Conservation (phyloP, 2,888 invertebrate species). For the Keiferia lycopersicella region DNA sequence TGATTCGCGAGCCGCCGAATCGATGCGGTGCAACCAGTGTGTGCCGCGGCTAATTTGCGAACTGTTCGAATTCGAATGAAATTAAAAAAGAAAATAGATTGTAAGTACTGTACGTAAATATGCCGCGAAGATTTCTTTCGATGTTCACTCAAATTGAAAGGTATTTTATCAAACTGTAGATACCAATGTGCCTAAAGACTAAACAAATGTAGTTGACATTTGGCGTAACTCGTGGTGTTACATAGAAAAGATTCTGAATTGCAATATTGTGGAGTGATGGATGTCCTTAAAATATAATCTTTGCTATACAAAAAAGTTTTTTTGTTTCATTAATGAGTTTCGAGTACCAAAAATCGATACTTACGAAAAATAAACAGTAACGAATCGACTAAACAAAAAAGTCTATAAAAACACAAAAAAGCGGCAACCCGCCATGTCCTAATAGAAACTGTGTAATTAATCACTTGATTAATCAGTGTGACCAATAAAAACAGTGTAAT, state of each 20-base stretch:
- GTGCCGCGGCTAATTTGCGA: neutral
- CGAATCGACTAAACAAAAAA: constrained; percentile 33
- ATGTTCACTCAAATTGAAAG: too few relatives aligned
- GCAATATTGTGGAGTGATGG: too few relatives aligned
- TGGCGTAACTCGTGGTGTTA: too few relatives aligned
- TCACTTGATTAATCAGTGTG: constrained; percentile 80
- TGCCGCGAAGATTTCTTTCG: too few relatives aligned
- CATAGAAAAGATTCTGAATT: too few relatives aligned
- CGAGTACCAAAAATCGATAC: neutral
- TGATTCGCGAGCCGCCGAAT: constrained; percentile 60
- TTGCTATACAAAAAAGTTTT: neutral
- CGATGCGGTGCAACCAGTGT: constrained; percentile 41
- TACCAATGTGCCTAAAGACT: too few relatives aligned
- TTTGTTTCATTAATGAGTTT: neutral
- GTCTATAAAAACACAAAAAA: constrained; percentile 50
- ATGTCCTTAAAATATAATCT: too few relatives aligned
- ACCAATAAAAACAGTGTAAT: constrained; percentile 80
- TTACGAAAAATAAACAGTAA: constrained; percentile 26
- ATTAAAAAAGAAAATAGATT: too few relatives aligned
- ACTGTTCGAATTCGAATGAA: neutral
- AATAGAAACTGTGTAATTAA: constrained; percentile 78
- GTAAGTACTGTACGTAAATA: too few relatives aligned
- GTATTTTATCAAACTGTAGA: too few relatives aligned
- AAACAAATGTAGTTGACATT: too few relatives aligned
- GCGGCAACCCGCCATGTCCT: constrained; percentile 57